Percentiles rank a stretch among this genome's conserved stretches.
phyloP scores from a whole-genome alignment of 2,888 invertebrate genomes.

The Miltochrista miniata region DNA sequence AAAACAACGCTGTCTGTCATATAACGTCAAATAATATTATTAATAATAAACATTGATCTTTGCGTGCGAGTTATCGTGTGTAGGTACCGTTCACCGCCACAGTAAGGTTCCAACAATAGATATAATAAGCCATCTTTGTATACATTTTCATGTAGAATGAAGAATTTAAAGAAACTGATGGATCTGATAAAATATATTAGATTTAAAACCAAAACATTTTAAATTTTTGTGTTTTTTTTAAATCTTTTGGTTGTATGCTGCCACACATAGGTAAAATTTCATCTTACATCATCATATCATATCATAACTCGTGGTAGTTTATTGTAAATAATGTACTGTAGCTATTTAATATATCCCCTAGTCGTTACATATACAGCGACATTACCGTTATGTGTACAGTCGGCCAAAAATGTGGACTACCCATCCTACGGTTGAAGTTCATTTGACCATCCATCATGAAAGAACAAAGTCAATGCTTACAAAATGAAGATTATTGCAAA shows the following conservation, averaged over 20 bases:
- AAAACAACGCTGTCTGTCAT: neutral
- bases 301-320: constrained; percentile 53
- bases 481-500: too few relatives aligned
- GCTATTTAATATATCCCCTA: constrained; percentile 46
- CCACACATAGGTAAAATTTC: constrained; percentile 27
- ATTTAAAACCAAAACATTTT: constrained; percentile 18
- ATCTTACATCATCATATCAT: constrained; percentile 54
- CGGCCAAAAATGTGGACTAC: too few relatives aligned
- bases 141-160: constrained; percentile 17
- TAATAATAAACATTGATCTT: constrained; percentile 23
- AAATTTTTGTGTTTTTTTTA: constrained; percentile 10
- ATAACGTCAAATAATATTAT: constrained; percentile 22
- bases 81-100: constrained; percentile 44
- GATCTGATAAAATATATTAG: constrained; percentile 13
- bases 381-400: constrained; percentile 28
- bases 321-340: constrained; percentile 58
- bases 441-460: too few relatives aligned
- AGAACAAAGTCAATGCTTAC: too few relatives aligned
- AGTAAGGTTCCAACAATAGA: constrained; percentile 14
- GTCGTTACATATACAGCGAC: constrained; percentile 42
- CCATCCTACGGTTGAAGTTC: too few relatives aligned
- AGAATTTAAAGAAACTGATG: constrained; percentile 12
- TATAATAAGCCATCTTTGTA: constrained; percentile 12
- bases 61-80: constrained; percentile 22
- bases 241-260: constrained; percentile 21